Evolutionary conservation across 2,113 vertebrate genomes (phyloP).

Genomic region (Maccullochella peelii): DNA sequence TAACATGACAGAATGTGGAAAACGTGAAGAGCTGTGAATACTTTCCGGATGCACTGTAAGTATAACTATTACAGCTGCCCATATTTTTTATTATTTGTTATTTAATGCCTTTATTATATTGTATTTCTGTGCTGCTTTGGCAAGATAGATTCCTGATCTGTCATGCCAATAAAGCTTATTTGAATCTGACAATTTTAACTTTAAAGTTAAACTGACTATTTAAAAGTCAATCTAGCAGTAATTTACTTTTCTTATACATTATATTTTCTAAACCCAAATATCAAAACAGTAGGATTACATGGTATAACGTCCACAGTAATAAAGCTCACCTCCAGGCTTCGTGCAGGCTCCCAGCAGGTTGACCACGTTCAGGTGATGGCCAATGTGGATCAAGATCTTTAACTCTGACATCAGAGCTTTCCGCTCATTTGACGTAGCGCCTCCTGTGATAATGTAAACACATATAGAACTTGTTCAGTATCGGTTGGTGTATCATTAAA

Average conservation of each 20-base stretch:
- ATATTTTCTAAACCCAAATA: background rate
- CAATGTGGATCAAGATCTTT: constrained; percentile 96
- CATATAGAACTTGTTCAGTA: background rate
- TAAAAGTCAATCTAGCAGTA: background rate
- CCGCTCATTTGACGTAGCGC: constrained; percentile 93
- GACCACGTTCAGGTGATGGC: constrained; percentile 94
- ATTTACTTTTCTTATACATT: background rate
- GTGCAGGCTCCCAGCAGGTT: constrained; percentile 96
- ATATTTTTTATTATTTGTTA: too few relatives aligned
- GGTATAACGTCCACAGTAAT: background rate
- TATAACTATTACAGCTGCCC: too few relatives aligned
- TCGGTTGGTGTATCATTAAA: background rate
- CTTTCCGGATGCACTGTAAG: too few relatives aligned
- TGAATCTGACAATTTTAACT: background rate
- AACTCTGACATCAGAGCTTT: constrained; percentile 96
- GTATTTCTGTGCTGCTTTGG: too few relatives aligned
- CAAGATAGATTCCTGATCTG: too few relatives aligned
- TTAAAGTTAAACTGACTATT: background rate
- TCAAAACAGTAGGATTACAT: background rate
- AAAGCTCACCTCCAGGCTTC: constrained; percentile 91
- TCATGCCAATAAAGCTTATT: too few relatives aligned
- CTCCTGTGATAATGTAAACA: constrained; percentile 85
- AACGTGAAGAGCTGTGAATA: too few relatives aligned
- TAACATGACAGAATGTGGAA: too few relatives aligned
- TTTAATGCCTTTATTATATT: too few relatives aligned